Conservation (phyloP, 2,113 vertebrate species). For the Pomatostomus ruficeps region DNA sequence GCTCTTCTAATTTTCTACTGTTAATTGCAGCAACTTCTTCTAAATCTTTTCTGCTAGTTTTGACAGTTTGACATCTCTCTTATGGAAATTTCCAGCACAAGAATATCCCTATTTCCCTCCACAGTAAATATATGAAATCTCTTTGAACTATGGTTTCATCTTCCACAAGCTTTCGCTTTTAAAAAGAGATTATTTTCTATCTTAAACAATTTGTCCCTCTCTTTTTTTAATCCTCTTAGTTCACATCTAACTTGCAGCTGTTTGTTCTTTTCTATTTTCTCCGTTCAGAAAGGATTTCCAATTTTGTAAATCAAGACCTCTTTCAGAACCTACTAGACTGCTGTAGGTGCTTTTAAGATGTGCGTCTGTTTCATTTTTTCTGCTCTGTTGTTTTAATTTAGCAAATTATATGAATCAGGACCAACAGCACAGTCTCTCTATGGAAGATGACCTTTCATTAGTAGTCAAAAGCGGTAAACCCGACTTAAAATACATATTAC, state of each 20-base stretch:
- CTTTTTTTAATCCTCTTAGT: background rate
- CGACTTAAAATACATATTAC: background rate
- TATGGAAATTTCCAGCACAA: background rate
- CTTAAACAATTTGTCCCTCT: background rate
- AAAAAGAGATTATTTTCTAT: background rate
- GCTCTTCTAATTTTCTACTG: background rate
- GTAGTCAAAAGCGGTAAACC: background rate
- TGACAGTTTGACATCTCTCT: background rate
- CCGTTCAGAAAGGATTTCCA: background rate
- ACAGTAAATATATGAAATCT: background rate
- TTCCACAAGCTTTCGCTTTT: background rate
- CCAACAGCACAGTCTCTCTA: background rate
- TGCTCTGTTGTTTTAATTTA: background rate
- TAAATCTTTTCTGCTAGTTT: background rate
- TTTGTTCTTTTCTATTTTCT: background rate
- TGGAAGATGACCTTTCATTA: background rate
- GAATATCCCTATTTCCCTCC: background rate
- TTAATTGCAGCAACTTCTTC: background rate
- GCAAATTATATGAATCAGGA: background rate
- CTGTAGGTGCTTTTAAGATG: background rate
- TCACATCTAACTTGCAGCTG: background rate
- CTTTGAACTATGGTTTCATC: background rate
- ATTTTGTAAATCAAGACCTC: background rate
- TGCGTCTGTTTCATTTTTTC: background rate
- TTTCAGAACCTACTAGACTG: background rate